Evolutionary conservation across 2,888 invertebrate genomes (phyloP).

Genomic region (Monochamus alternatus): DNA sequence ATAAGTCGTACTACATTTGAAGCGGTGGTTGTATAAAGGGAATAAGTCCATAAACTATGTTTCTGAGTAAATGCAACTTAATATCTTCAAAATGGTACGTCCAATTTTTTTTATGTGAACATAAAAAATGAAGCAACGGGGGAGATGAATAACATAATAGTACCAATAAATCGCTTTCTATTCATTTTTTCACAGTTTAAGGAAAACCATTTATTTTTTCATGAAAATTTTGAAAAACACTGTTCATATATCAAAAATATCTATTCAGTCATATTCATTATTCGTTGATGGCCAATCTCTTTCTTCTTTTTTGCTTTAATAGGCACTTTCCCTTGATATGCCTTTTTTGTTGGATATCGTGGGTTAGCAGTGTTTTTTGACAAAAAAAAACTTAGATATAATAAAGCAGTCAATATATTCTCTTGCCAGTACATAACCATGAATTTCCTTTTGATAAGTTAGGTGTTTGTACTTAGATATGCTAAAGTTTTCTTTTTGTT

Average conservation of each 20-base stretch:
- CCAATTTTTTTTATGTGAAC: background rate
- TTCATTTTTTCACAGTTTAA: background rate
- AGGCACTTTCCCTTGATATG: constrained; percentile 22
- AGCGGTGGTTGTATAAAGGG: no score
- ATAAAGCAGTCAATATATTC: constrained; percentile 14
- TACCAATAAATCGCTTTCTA: background rate
- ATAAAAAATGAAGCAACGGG: background rate
- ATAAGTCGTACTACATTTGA: background rate
- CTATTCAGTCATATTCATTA: constrained; percentile 22
- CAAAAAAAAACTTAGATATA: constrained; percentile 5
- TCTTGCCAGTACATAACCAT: constrained; percentile 15
- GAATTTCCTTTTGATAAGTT: constrained; percentile 16
- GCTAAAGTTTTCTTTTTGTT: constrained; percentile 16
- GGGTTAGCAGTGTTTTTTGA: constrained; percentile 18
- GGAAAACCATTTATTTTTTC: background rate
- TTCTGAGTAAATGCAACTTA: constrained; percentile 1
- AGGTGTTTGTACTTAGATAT: constrained; percentile 12
- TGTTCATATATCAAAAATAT: constrained; percentile 3
- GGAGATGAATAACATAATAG: background rate
- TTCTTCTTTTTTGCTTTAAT: constrained; percentile 17
- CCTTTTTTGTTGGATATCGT: constrained; percentile 24
- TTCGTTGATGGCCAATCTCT: constrained; percentile 1
- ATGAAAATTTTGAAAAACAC: background rate
- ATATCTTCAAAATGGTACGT: background rate
- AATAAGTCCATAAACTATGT: background rate